Base-by-base conservation (phyloP, 2,888 invertebrate genomes). In the Drosophila anceps region DNA sequence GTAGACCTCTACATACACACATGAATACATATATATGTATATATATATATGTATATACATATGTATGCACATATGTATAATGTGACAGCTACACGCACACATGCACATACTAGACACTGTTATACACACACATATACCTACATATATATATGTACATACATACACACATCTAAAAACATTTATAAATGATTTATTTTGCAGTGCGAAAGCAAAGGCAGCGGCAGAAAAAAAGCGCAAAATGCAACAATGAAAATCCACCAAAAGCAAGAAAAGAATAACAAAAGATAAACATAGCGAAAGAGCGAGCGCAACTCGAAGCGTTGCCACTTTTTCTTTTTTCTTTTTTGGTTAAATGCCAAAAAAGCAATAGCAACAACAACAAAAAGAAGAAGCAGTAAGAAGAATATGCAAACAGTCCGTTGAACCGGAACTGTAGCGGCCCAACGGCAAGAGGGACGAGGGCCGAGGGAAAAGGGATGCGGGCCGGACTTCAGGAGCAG, bases 201-300 rank as follows among this genome's bases (percentile, higher is more conserved):
- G 24, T 53, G 57, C 60, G 55, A 65, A 77, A 66, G 57, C 51
- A 51, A 66, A 57, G 44, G 54, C 61, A 71, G 53, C 61, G 57
- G 41, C 63, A 51, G 44, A 50, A 54, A 69, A 29, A 27, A 70
- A 67, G 70, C 48, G 69, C 82, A 81, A 72, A 72, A 54, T 75
- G 79, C 70, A 84, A 82, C 79, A 79, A 75, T 70, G 61, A 71
- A 84, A 72, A 72, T 39, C 33, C 41, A 53, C 48, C 48, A 75
- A 65, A 43, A 69, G 51, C 67, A 58, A 63, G 50, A 48, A 50
- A 72, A 53, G 58, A 69, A 51, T 39, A 46, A 69, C 24, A 50
- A 79, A 75, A 57, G 53, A 72, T 58, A 61, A 60, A 57, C 35
- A 70, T 8, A 55, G 44, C 27, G 13, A 50, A 51, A 18, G 50